Conservation (phyloP, 2,888 invertebrate genomes). For the Catocala nupta region DNA sequence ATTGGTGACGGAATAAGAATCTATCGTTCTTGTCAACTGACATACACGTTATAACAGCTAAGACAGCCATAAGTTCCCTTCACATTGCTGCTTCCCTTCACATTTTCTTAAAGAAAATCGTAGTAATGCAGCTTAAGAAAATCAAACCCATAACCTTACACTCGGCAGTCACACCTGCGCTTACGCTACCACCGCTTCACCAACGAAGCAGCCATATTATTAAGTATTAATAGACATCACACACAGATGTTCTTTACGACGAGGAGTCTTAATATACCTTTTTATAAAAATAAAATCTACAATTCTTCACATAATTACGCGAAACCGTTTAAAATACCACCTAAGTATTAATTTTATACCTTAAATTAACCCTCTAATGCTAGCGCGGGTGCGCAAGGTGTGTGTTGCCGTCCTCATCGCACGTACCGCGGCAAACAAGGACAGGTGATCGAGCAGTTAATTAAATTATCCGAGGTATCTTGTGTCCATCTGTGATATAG, state of each 20-base stretch:
- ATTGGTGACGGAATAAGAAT: too few species aligned
- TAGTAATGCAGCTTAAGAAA: too few species aligned
- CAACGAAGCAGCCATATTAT: too few species aligned
- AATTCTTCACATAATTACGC: slow-evolving; percentile 18
- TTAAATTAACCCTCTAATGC: slow-evolving; percentile 46
- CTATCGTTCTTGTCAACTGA: too few species aligned
- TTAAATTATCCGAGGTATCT: slow-evolving; percentile 73
- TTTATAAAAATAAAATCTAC: slow-evolving; percentile 20
- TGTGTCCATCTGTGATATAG: slow-evolving; percentile 61
- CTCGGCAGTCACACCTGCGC: too few species aligned
- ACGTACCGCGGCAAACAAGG: slow-evolving; percentile 51
- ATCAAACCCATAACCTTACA: too few species aligned
- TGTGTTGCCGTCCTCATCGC: slow-evolving; percentile 53
- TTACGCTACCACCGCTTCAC: too few species aligned
- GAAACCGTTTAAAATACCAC: slow-evolving; percentile 27
- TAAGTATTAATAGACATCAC: too few species aligned
- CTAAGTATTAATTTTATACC: slow-evolving; percentile 27
- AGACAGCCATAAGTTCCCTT: too few species aligned
- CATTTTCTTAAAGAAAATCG: too few species aligned
- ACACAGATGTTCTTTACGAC: slow-evolving; percentile 5
- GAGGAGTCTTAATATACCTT: slow-evolving; percentile 8
- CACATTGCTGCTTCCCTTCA: too few species aligned
- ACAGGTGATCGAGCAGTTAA: slow-evolving; percentile 72
- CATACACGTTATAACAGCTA: too few species aligned
- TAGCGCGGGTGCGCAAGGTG: slow-evolving; percentile 57